Percentiles rank a stretch among this genome's conserved stretches.
Evolutionary conservation across 2,797 vertebrate genomes (phyloP).

Genomic region (Mus spretus): DNA sequence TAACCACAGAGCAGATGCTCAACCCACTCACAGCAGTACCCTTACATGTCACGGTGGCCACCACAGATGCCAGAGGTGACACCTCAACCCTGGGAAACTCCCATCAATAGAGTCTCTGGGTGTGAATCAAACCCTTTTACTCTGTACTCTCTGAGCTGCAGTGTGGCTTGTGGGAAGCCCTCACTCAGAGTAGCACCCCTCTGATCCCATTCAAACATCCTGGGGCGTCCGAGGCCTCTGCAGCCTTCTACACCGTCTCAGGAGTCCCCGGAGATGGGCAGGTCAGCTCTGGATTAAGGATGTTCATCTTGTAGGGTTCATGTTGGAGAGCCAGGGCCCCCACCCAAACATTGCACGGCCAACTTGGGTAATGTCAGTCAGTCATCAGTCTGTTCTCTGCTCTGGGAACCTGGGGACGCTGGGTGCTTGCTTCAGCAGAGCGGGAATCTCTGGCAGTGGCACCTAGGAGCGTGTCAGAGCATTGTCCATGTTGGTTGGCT

Average conservation of each 20-base stretch:
- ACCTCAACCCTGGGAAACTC: neutral
- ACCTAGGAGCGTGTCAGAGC: neutral
- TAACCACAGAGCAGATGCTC: fast-evolving
- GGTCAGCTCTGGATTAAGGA: neutral
- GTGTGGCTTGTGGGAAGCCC: too few species aligned
- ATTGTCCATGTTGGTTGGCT: neutral
- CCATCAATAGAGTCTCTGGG: neutral
- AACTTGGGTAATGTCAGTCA: too few species aligned
- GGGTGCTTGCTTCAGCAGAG: neutral
- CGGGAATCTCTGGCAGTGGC: too few species aligned
- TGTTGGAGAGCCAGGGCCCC: neutral
- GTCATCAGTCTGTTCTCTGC: neutral
- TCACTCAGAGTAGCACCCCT: fast-evolving
- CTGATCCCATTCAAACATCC: too few species aligned
- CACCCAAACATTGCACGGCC: fast-evolving
- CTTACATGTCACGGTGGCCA: too few species aligned
- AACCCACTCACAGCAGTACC: too few species aligned
- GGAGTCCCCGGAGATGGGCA: neutral
- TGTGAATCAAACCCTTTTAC: neutral
- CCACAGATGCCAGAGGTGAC: neutral
- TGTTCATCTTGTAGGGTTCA: neutral
- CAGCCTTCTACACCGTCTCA: neutral
- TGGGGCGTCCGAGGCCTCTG: neutral
- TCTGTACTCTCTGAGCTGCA: fast-evolving
- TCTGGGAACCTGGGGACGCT: neutral